phyloP scores from a whole-genome alignment of 2,888 invertebrate species.

The Panzeria rudis region DNA sequence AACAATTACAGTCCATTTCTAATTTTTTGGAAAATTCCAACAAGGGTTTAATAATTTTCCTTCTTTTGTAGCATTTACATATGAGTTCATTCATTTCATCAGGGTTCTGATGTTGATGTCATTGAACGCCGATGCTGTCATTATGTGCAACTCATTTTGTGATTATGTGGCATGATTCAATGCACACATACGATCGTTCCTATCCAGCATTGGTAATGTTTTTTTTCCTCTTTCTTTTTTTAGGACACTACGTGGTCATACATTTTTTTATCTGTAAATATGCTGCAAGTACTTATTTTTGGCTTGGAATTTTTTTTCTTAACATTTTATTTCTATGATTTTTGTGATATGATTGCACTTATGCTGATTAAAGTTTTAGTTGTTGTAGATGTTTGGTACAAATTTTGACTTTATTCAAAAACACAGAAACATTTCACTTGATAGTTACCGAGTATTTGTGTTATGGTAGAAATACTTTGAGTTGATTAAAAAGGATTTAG shows the following conservation, averaged over 20 bases:
- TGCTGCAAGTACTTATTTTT: constrained; percentile 28
- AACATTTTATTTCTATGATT: constrained; percentile 39
- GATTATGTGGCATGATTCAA: constrained; percentile 32
- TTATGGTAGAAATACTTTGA: background rate
- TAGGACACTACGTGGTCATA: constrained; percentile 41
- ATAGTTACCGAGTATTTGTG: background rate
- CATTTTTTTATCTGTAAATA: constrained; percentile 18
- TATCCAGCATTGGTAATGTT: background rate
- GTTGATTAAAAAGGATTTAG: constrained; percentile 12
- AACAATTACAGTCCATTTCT: background rate
- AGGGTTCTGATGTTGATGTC: constrained; percentile 22
- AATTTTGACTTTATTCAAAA: constrained; percentile 4
- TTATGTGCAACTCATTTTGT: background rate
- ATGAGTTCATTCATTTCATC: background rate
- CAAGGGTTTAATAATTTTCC: background rate
- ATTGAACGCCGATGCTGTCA: constrained; percentile 37
- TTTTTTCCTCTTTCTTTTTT: constrained; percentile 22
- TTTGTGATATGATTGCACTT: constrained; percentile 68
- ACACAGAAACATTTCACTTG: background rate
- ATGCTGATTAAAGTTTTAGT: constrained; percentile 68
- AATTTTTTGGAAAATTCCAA: constrained; percentile 5
- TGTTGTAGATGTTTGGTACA: background rate
- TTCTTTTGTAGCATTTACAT: background rate
- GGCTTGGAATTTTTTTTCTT: constrained; percentile 16
- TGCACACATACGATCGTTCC: background rate